Base-by-base conservation (phyloP, 2,113 vertebrate species). In the Epinephelus moara region DNA sequence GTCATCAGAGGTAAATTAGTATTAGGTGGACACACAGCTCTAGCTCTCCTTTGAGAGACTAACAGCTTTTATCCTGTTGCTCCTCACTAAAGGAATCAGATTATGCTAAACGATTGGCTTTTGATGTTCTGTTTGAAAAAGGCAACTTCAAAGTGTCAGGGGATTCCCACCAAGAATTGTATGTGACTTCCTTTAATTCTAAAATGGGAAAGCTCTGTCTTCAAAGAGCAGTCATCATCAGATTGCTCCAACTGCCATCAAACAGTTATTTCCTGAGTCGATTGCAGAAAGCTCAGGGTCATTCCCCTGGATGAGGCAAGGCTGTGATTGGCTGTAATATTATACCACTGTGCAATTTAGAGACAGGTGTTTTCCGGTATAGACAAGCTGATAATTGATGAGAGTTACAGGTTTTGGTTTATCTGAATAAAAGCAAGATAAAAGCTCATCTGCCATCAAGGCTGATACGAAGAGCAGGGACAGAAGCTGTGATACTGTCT, bases 181-280 rank as follows among this genome's bases (percentile, higher is more conserved):
- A 57, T 64, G 69, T 50, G 40, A 96, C 94, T 94, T 93, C 89
- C 82, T 93, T 93, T 95, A 94, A 93, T 95, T 93, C 85, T 92
- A 94, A 81, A 96, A 96, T 94, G 92, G 91, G 95, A 96, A 95
- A 95, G 95, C 95, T 95, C 92, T 93, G 93, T 94, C 95, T 96
- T 96, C 93, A 95, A 93, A 96, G 92, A 94, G 95, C 95, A 94
- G 63, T 49, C 60, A 14, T 95, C 95, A 95, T 94, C 89, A 92
- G 95, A 95, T 94, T 89, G 91, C 91, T 93, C 91, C 70, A 37
- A 84, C 89, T 55, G 68, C 19, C 93, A 94, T 94, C 94, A 94
- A 95, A 72, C 94, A 82, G 94, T 92, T 93, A 94, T 95, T 86
- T 96, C 95, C 27, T 94, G 92, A 94, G 82, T 93, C 88, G 91